Conservation (phyloP, 2,113 vertebrate genomes). For the Fregetta grallaria region DNA sequence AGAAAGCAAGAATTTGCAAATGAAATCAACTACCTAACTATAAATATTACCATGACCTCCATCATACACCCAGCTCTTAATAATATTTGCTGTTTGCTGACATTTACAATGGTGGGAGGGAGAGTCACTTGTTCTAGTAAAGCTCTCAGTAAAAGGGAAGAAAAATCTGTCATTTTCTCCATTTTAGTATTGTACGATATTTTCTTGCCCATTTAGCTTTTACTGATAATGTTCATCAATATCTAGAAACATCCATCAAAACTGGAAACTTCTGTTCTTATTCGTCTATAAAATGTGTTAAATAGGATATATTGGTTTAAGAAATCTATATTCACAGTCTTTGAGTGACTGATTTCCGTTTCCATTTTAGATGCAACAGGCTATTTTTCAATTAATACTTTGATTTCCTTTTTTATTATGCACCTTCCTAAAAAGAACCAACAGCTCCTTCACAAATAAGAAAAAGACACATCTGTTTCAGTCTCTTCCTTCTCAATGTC, state of each 20-base stretch:
- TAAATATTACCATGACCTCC: neutral
- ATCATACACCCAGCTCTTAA: neutral
- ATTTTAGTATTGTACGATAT: neutral
- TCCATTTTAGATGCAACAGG: neutral
- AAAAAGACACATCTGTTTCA: neutral
- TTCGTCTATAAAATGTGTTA: neutral
- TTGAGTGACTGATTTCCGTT: neutral
- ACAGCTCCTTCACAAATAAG: neutral
- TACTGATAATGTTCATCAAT: neutral
- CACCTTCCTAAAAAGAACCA: neutral
- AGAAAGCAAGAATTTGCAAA: neutral
- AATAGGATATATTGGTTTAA: neutral
- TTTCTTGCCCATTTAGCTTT: neutral
- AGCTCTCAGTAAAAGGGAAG: neutral
- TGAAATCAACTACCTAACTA: neutral
- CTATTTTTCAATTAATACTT: neutral
- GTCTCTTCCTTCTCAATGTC: neutral
- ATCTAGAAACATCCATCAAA: neutral
- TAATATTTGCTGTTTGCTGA: neutral
- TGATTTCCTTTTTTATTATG: neutral
- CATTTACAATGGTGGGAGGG: neutral
- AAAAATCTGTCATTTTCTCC: neutral
- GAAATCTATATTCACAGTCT: neutral
- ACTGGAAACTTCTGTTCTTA: neutral
- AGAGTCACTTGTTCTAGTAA: neutral